Conservation (phyloP, 2,113 vertebrate species). For the Boleophthalmus pectinirostris region DNA sequence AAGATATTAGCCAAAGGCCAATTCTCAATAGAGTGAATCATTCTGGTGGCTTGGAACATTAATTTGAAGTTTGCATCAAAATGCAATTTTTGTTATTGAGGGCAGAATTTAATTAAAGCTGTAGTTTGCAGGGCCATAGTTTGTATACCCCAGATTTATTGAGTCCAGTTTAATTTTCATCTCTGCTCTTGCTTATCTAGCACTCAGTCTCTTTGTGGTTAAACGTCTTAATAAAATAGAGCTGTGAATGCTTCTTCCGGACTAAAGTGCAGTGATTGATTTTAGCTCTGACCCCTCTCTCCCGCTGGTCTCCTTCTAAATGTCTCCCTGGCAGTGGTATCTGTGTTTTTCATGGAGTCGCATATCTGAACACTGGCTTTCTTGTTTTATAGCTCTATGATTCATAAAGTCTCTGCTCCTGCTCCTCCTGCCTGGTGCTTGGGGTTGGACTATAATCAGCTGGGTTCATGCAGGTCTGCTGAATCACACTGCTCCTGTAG, state of each 20-base stretch:
- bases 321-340: neutral
- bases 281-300: neutral
- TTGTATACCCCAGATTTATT: neutral
- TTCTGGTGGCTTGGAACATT: too few species aligned
- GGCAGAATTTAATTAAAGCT: too few species aligned
- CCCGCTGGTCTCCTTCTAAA: neutral
- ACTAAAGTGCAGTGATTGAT: constrained; percentile 2
- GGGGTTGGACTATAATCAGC: constrained; percentile 1
- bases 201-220: neutral
- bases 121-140: too few species aligned
- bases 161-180: neutral
- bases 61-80: too few species aligned
- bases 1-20: too few species aligned
- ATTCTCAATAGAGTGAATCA: too few species aligned
- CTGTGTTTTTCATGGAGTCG: neutral
- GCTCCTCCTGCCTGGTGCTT: neutral
- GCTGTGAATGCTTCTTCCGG: neutral
- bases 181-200: neutral
- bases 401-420: constrained; percentile 5
- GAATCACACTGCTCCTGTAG: constrained; percentile 1
- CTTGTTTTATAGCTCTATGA: constrained; percentile 11
- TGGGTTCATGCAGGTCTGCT: constrained; percentile 4
- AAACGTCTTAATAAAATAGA: neutral
- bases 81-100: too few species aligned
- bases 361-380: neutral